Base-by-base conservation (phyloP, 2,888 invertebrate species). In the Phlogophora meticulosa region DNA sequence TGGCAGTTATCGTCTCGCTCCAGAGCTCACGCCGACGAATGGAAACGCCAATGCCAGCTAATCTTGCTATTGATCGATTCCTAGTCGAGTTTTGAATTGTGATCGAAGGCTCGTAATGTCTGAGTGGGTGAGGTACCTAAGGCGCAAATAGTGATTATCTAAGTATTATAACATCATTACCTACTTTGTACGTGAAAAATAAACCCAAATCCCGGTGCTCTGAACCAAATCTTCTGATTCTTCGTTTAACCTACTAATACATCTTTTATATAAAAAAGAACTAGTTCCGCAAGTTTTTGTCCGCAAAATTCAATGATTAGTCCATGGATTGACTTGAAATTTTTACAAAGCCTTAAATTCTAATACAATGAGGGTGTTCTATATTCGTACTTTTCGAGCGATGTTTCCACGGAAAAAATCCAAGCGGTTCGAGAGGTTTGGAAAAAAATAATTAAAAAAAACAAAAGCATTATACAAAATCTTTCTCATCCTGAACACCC, bases 61-160 rank as follows among this genome's bases (percentile, higher is more conserved):
- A 76, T 58, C 42, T 43, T 38, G 36, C 22, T 58, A 76, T 58
- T 53, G 76, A 76, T 53, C 42, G 51, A 55, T 57, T 49, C n/a
- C 15, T 36, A 56, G 32, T 56, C 28, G 32, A 34, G 49, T 67
- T 67, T 66, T 22, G 24, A 72, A 62, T 67, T 42, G 20, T 38
- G n/a, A 65, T 48, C 42, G 52, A 73, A 53, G 24, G 46, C 51
- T 65, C 40, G 36, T 73, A 46, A 34, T 48, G n/a, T 28, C 36
- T 36, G 34, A 48, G 40, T 61, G 20, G 20, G 1, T 9, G 34
- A 48, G 28, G 22, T 22, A 17, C 17, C 2, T 2, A 4, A 28
- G n/a, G 13, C 38, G 13, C 32, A 34, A 72, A 71, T 60, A 60
- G 61, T 45, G 15, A 71, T 17, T 24, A 36, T 43, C 2, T 24